phyloP scores from a whole-genome alignment of 2,888 invertebrate genomes.

The Nomada goodeniana region DNA sequence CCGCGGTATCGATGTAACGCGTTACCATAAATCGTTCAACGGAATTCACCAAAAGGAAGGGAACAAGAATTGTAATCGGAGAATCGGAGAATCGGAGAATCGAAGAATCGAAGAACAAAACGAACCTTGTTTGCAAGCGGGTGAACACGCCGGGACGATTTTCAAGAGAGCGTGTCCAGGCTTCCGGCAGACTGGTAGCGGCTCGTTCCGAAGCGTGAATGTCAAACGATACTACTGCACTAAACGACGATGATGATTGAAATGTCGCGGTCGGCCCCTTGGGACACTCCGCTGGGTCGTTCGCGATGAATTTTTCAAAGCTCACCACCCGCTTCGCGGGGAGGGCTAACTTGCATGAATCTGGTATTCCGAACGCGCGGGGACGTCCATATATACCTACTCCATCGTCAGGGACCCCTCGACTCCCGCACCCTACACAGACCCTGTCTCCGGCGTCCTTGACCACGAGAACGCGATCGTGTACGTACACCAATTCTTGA shows the following conservation, averaged over 20 bases:
- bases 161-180: conserved; percentile 12
- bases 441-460: conserved; percentile 67
- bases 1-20: too few relatives aligned
- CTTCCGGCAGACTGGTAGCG: neutral
- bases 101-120: neutral
- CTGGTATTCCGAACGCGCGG: conserved; percentile 83
- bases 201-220: conserved; percentile 24
- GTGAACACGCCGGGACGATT: conserved; percentile 11
- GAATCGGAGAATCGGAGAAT: neutral
- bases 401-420: conserved; percentile 69
- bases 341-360: conserved; percentile 77
- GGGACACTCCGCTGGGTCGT: conserved; percentile 19
- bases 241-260: conserved; percentile 46
- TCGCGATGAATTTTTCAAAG: conserved; percentile 66
- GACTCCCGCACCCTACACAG: conserved; percentile 64
- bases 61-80: neutral
- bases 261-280: conserved; percentile 26
- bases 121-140: conserved; percentile 45
- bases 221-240: conserved; percentile 52
- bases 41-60: too few relatives aligned
- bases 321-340: conserved; percentile 74
- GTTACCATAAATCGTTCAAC: too few relatives aligned
- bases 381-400: conserved; percentile 83
- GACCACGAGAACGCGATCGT: conserved; percentile 64
- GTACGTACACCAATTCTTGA: conserved; percentile 41